Evolutionary conservation across 1,140 invertebrate species (phyloP), one percentile per base, ranked within the genome.

Genomic region (Magallana ariakensis): DNA sequence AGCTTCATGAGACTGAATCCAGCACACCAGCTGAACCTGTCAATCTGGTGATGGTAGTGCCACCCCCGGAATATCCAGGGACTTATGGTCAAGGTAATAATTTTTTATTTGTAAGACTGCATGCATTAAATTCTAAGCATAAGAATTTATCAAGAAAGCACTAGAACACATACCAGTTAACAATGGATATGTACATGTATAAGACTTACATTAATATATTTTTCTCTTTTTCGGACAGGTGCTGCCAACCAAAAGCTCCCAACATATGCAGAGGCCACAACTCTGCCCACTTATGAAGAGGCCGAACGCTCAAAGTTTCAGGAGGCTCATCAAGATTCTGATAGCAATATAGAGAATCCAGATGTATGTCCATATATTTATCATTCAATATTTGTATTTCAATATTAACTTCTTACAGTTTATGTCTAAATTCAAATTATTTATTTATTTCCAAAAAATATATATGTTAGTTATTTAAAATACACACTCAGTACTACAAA

Each of bases 251-350:
- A 57, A n/a, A 92, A 93, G 81, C 97, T 97, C 46, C 97, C 97
- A 6, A 97, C 97, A 1, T 98, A 98, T 93, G 96, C 97, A 93
- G 96, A 97, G 15, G 95, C 95, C 10, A 95, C 94, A 13, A 97
- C 97, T 95, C 95, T 98, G 92, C 98, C 98, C 33, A 97, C 97
- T 60, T 98, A 98, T 95, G 98, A 98, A 93, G 97, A 98, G 94
- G 97, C 98, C 75, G 97, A 98, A 93, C 98, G 98, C 92, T 96
- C 96, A 89, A 95, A 97, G 88, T 96, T 97, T 93, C 54, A 19
- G 56, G 86, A 22, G 22, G 33, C 26, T 26, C 26, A 11, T 8
- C 26, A 33, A 62, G n/a, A 15, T 53, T 58, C 26, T 83, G 85
- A 66, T 15, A 80, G 13, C 11, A 33, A 6, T 66, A 46, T 11